These are phyloP conservation scores for Scytalopus superciliaris DNA, from an alignment of 2,113 vertebrate species.

Conservation along the genomic window DNA sequence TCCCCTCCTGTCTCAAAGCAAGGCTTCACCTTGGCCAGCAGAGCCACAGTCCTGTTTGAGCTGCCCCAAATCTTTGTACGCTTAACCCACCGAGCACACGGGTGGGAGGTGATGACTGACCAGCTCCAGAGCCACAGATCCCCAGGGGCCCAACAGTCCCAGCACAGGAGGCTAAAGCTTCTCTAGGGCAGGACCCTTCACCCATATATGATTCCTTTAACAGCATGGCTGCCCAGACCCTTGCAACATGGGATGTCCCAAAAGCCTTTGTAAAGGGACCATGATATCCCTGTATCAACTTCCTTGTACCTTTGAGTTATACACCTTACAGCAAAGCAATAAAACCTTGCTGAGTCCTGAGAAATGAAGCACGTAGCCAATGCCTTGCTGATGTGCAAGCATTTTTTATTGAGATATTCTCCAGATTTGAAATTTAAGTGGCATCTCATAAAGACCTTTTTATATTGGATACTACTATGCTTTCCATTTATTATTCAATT, in stretches of 20 bases:
- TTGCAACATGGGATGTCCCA: background rate
- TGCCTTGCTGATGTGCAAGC: background rate
- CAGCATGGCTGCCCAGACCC: too few relatives aligned
- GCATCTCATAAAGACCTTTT: background rate
- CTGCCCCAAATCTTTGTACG: background rate
- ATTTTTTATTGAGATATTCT: background rate
- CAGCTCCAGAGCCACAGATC: background rate
- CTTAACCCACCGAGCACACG: background rate
- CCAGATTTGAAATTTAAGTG: background rate
- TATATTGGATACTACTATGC: background rate
- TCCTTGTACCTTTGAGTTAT: background rate
- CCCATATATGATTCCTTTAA: background rate
- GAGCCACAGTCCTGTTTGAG: fast-evolving
- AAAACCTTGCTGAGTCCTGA: background rate
- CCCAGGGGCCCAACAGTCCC: background rate
- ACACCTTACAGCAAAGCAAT: background rate
- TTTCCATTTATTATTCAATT: background rate
- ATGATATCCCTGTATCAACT: background rate
- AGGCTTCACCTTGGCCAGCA: background rate
- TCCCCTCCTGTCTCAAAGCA: background rate
- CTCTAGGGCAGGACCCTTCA: background rate
- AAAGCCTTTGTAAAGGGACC: background rate
- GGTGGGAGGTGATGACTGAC: too few relatives aligned
- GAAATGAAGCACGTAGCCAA: background rate
- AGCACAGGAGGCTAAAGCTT: background rate